Conservation (phyloP, 2,797 vertebrate genomes). For the Gorsachius magnificus region DNA sequence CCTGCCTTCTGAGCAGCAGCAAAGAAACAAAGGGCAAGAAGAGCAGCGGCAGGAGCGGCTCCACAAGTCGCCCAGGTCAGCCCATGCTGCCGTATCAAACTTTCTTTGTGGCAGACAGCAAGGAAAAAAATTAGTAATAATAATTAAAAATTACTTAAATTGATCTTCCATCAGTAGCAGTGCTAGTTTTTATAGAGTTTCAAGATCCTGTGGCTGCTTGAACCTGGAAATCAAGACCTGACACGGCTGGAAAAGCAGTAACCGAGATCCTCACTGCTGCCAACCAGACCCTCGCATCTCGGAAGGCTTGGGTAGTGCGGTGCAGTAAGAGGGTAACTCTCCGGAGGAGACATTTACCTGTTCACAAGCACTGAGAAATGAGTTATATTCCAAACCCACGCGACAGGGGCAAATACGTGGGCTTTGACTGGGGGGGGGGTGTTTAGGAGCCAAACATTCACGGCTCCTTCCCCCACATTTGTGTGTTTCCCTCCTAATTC, state of each 20-base stretch:
- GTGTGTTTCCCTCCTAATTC: neutral
- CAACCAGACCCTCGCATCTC: neutral
- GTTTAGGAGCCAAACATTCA: neutral
- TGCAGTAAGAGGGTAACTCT: neutral
- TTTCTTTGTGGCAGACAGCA: neutral
- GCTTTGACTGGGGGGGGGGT: rapidly evolving
- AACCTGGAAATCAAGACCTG: neutral
- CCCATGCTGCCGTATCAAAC: neutral
- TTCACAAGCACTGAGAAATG: neutral
- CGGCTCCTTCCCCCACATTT: neutral
- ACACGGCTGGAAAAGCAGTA: neutral
- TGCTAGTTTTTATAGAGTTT: neutral
- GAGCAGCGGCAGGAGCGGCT: rapidly evolving
- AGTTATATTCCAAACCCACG: neutral
- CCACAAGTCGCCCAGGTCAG: neutral
- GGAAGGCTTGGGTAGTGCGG: neutral
- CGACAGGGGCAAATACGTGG: neutral
- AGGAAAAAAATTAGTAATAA: neutral
- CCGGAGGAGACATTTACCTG: neutral
- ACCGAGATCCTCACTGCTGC: neutral
- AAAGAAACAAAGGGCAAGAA: neutral
- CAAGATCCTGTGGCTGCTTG: neutral
- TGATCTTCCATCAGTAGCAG: neutral
- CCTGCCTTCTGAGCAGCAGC: neutral
- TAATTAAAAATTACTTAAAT: neutral